Base-by-base conservation (phyloP, 2,797 vertebrate species). In the Eulemur rubriventer region DNA sequence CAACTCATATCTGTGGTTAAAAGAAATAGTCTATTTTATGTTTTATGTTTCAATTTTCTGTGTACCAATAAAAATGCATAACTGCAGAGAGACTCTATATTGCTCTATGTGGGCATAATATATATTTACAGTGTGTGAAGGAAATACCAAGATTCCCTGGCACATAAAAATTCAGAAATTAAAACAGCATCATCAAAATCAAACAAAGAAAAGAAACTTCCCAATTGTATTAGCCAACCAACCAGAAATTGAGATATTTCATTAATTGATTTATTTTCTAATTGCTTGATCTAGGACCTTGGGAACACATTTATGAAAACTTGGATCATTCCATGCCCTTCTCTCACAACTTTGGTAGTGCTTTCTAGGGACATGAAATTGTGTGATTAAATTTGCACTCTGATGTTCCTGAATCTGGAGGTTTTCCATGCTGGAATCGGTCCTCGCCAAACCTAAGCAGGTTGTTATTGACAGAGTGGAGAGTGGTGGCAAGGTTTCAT, bases 21-120 rank as follows among this genome's bases (percentile, higher is more conserved):
- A 96, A 70, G 82, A 94, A 97, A 96, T 43, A 79, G 75, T 41
- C 80, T 92, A 48, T 86, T 95, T 95, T 69, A 89, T 96, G 94
- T 91, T 96, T 97, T 94, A 96, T 96, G 92, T 90, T 97, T 96
- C 94, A 95, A 84, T 96, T 96, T 97, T 91, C 93, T 96, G 70
- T 81, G 67, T 84, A 94, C 89, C 89, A 95, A 96, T 97, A 93
- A 96, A 96, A 91, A 91, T 80, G 2, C 52, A 17, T 94, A 90
- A 95, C 84, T 95, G 79, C 91, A 80, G 52, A 89, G 89, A 92
- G 72, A 95, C 52, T 90, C 24, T 78, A 33, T 93, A 76, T 63
- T 65, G 41, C 89, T 38, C 0, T 41, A 81, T 76, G 88, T 46
- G 46, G 43, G 35, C 35, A 78, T 91, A 80, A 94, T 80, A 80